Base-by-base conservation (phyloP, 2,113 vertebrate genomes). In the Sminthopsis crassicaudata region DNA sequence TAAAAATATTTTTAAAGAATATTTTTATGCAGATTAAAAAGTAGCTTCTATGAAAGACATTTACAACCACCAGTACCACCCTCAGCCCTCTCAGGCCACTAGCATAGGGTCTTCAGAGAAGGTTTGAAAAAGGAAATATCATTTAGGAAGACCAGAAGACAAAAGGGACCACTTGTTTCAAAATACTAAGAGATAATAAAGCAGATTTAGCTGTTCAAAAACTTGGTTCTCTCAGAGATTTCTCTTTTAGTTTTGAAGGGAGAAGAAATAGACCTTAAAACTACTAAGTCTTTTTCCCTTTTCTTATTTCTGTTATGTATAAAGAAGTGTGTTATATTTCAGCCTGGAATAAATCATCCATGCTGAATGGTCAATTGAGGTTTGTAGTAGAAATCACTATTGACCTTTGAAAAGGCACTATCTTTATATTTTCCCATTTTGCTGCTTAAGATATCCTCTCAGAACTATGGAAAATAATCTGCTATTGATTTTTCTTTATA, bases 321-420 rank as follows among this genome's bases (percentile, higher is more conserved):
- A 91, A 90, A 94, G 89, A 53, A 96, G 93, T 90, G n/a, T 27
- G 93, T 93, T 93, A 94, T 91, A 97, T 92, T 53, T 89, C 51
- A 93, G 93, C 51, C 92, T 91, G 53, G 93, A 95, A 96, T 93
- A 96, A 94, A 97, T 95, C 94, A 97, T 96, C 96, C 92, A 48
- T 93, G 88, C 90, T 93, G 93, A 97, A 96, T 95, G 95, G 97
- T 96, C 96, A 97, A 96, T 97, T 93, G 89, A 55, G 89, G 93
- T 93, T 95, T 92, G 96, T 97, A 97, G 94, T 96, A 94, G 96
- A 98, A 97, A 97, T 97, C 96, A 94, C 91, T 96, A 91, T 36
- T 97, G 97, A 97, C 97, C 97, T 97, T 96, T 97, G 60, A 96
- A 95, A 96, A 95, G 90, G 88, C 90, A 57, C 91, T 93, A 91